Conservation (phyloP, 2,113 vertebrate species). For the Phalacrocorax carbo region DNA sequence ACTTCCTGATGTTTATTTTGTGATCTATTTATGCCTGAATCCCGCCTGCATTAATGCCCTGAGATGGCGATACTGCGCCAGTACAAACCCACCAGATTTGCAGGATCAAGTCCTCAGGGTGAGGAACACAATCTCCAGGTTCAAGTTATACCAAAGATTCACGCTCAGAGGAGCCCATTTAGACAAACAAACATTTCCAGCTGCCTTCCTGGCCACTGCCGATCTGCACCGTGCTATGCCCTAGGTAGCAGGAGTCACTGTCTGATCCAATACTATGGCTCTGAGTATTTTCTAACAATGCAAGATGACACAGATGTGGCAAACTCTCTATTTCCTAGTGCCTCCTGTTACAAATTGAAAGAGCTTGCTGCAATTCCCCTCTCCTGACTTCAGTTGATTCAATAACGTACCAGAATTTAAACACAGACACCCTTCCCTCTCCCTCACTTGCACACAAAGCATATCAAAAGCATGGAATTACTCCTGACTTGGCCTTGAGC, state of each 20-base stretch:
- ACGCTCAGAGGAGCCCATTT: not conserved
- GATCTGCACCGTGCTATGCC: not conserved
- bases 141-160: not conserved
- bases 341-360: slow-evolving; percentile 20
- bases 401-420: slow-evolving; percentile 35
- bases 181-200: not conserved
- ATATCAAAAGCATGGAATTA: slow-evolving; percentile 21
- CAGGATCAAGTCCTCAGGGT: not conserved
- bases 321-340: not conserved
- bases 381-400: slow-evolving; percentile 38
- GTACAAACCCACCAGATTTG: not conserved
- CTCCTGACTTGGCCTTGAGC: slow-evolving; percentile 39
- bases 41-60: too few species aligned
- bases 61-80: not conserved
- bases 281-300: not conserved
- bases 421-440: slow-evolving; percentile 19
- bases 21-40: not conserved
- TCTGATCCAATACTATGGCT: not conserved
- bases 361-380: slow-evolving; percentile 40
- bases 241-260: not conserved
- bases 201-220: not conserved
- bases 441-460: not conserved
- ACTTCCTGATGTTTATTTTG: not conserved
- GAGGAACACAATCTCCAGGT: not conserved
- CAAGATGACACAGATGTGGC: not conserved